Evolutionary conservation across 2,113 vertebrate genomes (phyloP), one percentile per base, ranked within the genome.

Genomic region (Leptocoma aspasia): DNA sequence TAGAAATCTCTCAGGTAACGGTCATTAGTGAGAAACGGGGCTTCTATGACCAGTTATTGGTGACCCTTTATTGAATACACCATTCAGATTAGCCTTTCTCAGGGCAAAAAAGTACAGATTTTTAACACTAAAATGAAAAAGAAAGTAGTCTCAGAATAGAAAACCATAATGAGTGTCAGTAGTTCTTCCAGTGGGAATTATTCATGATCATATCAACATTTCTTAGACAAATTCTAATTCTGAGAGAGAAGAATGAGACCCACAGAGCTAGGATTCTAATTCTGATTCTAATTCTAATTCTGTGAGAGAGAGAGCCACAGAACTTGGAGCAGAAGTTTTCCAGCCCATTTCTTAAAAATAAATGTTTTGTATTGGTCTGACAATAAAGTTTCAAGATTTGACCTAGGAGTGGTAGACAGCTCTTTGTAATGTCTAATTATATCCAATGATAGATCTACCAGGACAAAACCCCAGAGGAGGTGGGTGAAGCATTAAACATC

Each of bases 151-250:
- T 89, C 35, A 86, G 79, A 96, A 90, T 60, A 92, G 85, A 95
- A 94, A 95, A 77, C 14, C 17, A 60, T 88, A 93, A 94, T 75
- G 68, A 94, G 27, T 81, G 53, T 78, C 85, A 86, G 52, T 85
- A 92, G 17, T 86, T 91, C 64, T 92, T 71, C 33, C 56, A 88
- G 35, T 71, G n/a, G 64, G 79, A 93, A 93, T 92, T 96, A 94
- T 90, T 90, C 52, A 94, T 91, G 47, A 95, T 94, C 88, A 77
- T 95, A 87, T 92, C 93, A 93, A 93, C 30, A 8, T 86, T 94
- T 90, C 78, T 89, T 47, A 86, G 76, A 93, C 31, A 92, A 94
- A 94, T 93, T 90, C 49, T 71, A 79, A 68, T 82, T 94, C 57
- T 75, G 57, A 65, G 61, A 39, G 64, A 86, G 28, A 80, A 83